phyloP scores from a whole-genome alignment of 2,113 vertebrate species.

The Bettongia penicillata region DNA sequence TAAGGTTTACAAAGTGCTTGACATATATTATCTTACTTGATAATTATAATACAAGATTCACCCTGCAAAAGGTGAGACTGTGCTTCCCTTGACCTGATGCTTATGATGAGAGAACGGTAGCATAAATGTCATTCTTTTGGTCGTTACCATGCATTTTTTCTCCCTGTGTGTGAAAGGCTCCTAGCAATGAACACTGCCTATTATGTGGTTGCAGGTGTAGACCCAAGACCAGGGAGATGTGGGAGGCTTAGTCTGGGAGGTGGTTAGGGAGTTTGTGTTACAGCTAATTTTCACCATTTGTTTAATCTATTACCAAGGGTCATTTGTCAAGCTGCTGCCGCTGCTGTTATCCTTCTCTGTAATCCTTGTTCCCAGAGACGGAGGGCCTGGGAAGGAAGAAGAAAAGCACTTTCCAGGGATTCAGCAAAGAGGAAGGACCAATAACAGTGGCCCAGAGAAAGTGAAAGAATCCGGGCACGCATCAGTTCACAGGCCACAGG shows the following conservation, averaged over 20 bases:
- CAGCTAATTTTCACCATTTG: constrained; percentile 79
- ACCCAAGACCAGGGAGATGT: not conserved
- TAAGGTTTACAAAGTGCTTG: not conserved
- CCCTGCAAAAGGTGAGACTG: not conserved
- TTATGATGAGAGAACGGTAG: not conserved
- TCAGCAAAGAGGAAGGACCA: constrained; percentile 70
- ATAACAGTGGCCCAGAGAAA: constrained; percentile 72
- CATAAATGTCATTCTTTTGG: not conserved
- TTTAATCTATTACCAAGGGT: constrained; percentile 83
- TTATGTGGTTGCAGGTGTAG: not conserved
- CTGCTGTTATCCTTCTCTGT: constrained; percentile 42
- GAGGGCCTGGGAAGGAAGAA: constrained; percentile 76
- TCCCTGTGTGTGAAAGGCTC: not conserved
- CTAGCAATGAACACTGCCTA: not conserved
- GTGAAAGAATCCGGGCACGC: constrained; percentile 62
- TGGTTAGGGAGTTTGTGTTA: constrained; percentile 65
- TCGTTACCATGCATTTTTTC: not conserved
- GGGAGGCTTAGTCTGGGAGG: constrained; percentile 3
- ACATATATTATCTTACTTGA: not conserved
- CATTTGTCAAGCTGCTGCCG: constrained; percentile 72
- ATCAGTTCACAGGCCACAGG: constrained; percentile 80
- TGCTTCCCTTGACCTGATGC: not conserved
- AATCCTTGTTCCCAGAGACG: constrained; percentile 63
- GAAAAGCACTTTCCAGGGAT: constrained; percentile 69
- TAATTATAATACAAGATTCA: not conserved